Evolutionary conservation across 2,888 invertebrate species (phyloP).

Genomic region (Microplitis deprimator): DNA sequence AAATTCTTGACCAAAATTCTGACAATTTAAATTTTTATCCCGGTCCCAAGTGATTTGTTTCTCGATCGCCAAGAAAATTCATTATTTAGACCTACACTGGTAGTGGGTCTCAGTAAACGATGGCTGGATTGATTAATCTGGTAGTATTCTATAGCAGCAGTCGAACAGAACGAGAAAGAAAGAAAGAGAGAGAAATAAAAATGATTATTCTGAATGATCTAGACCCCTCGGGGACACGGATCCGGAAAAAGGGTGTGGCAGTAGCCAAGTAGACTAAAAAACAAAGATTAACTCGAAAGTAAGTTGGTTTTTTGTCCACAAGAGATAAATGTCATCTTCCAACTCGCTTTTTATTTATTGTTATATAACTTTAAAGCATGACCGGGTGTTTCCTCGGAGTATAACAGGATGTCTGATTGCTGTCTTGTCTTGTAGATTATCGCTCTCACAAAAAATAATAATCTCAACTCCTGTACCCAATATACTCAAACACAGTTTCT

Average conservation of each 20-base stretch:
- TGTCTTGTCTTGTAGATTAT: slow-evolving; percentile 64
- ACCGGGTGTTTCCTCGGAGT: slow-evolving; percentile 60
- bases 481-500: slow-evolving; percentile 18
- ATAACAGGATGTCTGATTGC: slow-evolving; percentile 68
- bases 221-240: slow-evolving; percentile 14
- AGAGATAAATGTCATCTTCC: slow-evolving; percentile 59
- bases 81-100: slow-evolving; percentile 13
- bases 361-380: slow-evolving; percentile 52
- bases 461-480: slow-evolving; percentile 20
- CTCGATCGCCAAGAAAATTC: slow-evolving; percentile 1
- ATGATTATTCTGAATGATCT: slow-evolving; percentile 26
- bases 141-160: neutral
- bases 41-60: neutral
- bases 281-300: slow-evolving; percentile 10
- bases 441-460: slow-evolving; percentile 35
- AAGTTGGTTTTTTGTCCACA: neutral
- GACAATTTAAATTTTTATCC: slow-evolving; percentile 7
- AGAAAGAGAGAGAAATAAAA: slow-evolving; percentile 2
- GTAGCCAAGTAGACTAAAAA: slow-evolving; percentile 62
- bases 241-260: slow-evolving; percentile 38
- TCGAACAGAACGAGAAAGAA: neutral
- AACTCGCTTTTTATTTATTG: slow-evolving; percentile 41
- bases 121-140: neutral
- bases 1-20: neutral
- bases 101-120: neutral